Percentiles rank a stretch among this genome's conserved stretches.
Evolutionary conservation across 2,113 vertebrate species (phyloP).

Genomic region (Dryoscopus gambensis): DNA sequence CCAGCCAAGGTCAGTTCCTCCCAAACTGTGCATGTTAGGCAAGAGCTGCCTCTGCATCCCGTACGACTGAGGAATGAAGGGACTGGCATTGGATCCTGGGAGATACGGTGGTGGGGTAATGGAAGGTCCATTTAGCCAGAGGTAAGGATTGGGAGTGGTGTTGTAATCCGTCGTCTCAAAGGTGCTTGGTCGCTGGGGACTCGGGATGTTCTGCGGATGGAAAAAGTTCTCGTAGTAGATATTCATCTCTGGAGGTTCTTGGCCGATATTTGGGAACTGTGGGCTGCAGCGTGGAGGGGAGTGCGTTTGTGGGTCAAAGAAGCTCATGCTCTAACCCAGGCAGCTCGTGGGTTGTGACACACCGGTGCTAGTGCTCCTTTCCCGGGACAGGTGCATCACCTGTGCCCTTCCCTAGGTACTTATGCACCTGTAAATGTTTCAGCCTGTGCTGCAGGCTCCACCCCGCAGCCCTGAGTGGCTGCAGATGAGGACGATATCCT

Average conservation of each 20-base stretch:
- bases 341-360: constrained; percentile 35
- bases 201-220: constrained; percentile 88
- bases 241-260: constrained; percentile 94
- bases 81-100: constrained; percentile 75
- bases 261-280: constrained; percentile 92
- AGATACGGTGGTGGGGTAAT: constrained; percentile 85
- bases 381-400: constrained; percentile 71
- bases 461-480: constrained; percentile 73
- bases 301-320: constrained; percentile 85
- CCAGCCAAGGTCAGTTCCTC: constrained; percentile 89
- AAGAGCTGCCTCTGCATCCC: constrained; percentile 91
- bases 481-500: constrained; percentile 63
- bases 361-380: constrained; percentile 35
- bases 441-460: constrained; percentile 63
- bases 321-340: constrained; percentile 81
- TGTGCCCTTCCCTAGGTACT: constrained; percentile 59
- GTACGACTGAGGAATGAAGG: constrained; percentile 91
- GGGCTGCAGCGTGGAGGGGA: constrained; percentile 92
- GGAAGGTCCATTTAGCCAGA: constrained; percentile 92
- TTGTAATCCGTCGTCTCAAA: constrained; percentile 88
- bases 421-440: constrained; percentile 74
- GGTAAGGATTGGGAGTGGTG: constrained; percentile 86
- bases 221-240: constrained; percentile 95
- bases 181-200: constrained; percentile 87
- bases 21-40: constrained; percentile 77